A percentile compares a stretch with the other conserved stretches of the same genome.
These are phyloP conservation scores for Cheilosia scutellata DNA, from an alignment of 2,888 invertebrate species.

Conservation along the genomic window DNA sequence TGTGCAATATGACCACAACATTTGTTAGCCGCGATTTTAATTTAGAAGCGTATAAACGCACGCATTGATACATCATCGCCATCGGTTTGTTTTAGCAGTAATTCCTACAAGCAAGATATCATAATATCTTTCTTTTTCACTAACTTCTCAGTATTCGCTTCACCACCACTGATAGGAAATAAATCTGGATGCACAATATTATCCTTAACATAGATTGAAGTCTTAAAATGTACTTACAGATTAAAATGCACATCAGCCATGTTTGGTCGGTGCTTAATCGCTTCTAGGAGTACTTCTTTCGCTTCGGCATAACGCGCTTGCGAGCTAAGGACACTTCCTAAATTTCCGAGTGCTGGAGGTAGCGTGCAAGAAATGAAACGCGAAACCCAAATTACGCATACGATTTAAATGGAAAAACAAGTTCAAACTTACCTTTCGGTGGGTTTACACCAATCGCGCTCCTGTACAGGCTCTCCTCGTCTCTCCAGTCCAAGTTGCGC, in stretches of 20 bases:
- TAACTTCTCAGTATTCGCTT: too few relatives aligned
- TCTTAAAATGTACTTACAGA: conserved; percentile 89
- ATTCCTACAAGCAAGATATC: too few relatives aligned
- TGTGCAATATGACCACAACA: too few relatives aligned
- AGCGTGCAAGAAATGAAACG: conserved; percentile 33
- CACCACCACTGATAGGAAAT: too few relatives aligned
- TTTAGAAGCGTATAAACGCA: too few relatives aligned
- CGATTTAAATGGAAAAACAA: neutral
- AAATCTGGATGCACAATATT: too few relatives aligned
- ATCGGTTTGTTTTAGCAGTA: too few relatives aligned
- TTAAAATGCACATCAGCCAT: conserved; percentile 99
- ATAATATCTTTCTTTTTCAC: too few relatives aligned
- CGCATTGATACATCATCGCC: too few relatives aligned
- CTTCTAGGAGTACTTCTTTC: conserved; percentile 95
- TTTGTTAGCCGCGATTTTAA: too few relatives aligned
- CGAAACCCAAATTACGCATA: neutral
- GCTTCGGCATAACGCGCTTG: conserved; percentile 95
- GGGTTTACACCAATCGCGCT: conserved; percentile 97
- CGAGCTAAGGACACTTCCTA: conserved; percentile 97
- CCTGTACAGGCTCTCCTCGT: conserved; percentile 96
- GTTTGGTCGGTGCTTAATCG: conserved; percentile 95
- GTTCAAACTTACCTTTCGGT: conserved; percentile 92
- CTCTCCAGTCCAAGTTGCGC: conserved; percentile 95
- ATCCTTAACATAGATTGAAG: neutral
- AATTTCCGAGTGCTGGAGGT: conserved; percentile 95